Percentiles rank a stretch among this genome's conserved stretches.
Evolutionary conservation across 2,113 vertebrate genomes (phyloP).

Genomic region (Actinemys pallida): DNA sequence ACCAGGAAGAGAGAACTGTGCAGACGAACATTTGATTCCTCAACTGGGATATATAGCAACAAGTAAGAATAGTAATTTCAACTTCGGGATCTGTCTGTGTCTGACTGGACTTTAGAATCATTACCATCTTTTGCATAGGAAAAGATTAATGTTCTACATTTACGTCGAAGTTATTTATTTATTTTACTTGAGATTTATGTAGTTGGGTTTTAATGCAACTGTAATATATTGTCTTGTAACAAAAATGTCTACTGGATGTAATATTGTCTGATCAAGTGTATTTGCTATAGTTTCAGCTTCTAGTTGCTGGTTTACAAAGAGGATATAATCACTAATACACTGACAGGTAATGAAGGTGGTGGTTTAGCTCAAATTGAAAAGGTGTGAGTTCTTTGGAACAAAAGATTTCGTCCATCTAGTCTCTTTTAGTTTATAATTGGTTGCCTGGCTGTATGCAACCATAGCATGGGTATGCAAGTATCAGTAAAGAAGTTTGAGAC

Average conservation of each 20-base stretch:
- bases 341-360: neutral
- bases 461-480: neutral
- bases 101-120: neutral
- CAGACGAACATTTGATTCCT: constrained; percentile 94
- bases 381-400: neutral
- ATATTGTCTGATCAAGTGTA: neutral
- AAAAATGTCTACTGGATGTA: neutral
- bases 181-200: neutral
- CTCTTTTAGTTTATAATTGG: neutral
- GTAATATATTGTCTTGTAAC: neutral
- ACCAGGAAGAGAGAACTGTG: constrained; percentile 93
- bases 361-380: neutral
- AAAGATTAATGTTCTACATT: neutral
- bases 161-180: no score
- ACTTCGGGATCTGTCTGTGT: neutral
- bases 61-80: constrained; percentile 80
- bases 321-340: neutral
- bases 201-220: neutral
- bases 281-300: neutral
- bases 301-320: neutral
- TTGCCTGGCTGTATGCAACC: neutral
- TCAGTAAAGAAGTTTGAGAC: neutral
- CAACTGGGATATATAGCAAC: constrained; percentile 97
- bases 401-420: neutral
- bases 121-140: neutral